Base-by-base conservation (phyloP, 2,888 invertebrate species). In the Tortricodes alternella region DNA sequence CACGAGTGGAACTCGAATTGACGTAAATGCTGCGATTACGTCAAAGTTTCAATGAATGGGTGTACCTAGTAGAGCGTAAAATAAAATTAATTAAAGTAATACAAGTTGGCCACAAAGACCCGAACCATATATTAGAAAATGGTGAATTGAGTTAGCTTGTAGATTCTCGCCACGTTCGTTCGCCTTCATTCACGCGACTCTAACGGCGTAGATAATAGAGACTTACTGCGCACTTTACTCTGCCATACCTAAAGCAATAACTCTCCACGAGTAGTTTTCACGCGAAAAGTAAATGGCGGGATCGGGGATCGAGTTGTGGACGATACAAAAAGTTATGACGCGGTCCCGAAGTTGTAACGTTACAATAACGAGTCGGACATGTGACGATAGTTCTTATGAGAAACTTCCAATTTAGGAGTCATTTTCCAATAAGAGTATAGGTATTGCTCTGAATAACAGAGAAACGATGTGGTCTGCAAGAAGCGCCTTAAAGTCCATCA, bases 131-230 rank as follows among this genome's bases (percentile, higher is more conserved):
- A 70, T 68, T 69, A 66, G 64, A 63, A 62, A 67, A 70, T 68
- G 73, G 74, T 75, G 75, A 85, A 83, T 80, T 76, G 80, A 80
- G 83, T 80, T 76, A 77, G 76, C 74, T 85, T 84, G 76, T 80
- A 80, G 73, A 88, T 87, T 88, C 88, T 60, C 63, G 62, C 78
- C 89, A 87, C 87, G 88, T 88, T 70, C 85, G 74, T 76, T 76
- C 80, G 81, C 82, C 83, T 88, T 85, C 85, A 85, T 87, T 88
- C 86, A 76, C 85, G 83, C 83, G 84, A 86, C 83, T 88, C 83
- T 89, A 88, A 88, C 87, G 83, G 85, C 81, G 83, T 72, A 85
- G 86, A 89, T 89, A 89, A 89, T 89, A 84, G 85, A 88, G 88
- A 89, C 86, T 89, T 89, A 89, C 86, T 83, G 87, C 83, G 83